These are phyloP conservation scores for Oreonectes daqikongensis DNA, from an alignment of 2,797 vertebrate species.

Conservation along the genomic window DNA sequence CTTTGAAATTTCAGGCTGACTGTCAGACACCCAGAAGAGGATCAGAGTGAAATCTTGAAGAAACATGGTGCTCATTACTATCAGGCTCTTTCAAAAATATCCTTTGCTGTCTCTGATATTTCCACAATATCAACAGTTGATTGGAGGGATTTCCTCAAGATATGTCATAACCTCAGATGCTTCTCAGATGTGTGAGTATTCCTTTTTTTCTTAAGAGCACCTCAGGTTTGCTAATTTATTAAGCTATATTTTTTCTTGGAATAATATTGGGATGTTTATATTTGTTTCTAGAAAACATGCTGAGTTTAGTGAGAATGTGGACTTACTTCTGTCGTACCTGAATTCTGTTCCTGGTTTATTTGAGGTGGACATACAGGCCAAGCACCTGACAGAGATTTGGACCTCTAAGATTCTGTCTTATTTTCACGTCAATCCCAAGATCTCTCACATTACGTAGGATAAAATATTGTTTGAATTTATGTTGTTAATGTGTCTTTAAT, in stretches of 20 bases:
- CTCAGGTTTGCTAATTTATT: background rate
- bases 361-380: background rate
- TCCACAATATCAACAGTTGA: background rate
- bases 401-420: constrained; percentile 20
- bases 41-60: background rate
- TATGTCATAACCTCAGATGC: constrained; percentile 13
- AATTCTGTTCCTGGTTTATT: constrained; percentile 21
- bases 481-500: background rate
- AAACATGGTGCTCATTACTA: background rate
- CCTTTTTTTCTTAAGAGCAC: background rate
- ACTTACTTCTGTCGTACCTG: constrained; percentile 23
- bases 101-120: background rate
- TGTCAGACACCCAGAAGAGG: constrained; percentile 9
- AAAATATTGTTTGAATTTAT: background rate
- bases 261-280: background rate
- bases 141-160: constrained; percentile 13
- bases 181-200: constrained; percentile 18
- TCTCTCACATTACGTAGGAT: constrained; percentile 24
- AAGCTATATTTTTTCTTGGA: background rate
- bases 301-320: constrained; percentile 19
- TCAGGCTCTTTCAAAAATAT: constrained; percentile 33
- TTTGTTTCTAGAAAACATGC: constrained; percentile 9
- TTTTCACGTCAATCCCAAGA: constrained; percentile 21
- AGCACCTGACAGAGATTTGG: constrained; percentile 28
- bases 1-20: constrained; percentile 4